These are phyloP conservation scores for Crotalus helleri DNA, from an alignment of 2,113 vertebrate genomes.

Conservation along the genomic window DNA sequence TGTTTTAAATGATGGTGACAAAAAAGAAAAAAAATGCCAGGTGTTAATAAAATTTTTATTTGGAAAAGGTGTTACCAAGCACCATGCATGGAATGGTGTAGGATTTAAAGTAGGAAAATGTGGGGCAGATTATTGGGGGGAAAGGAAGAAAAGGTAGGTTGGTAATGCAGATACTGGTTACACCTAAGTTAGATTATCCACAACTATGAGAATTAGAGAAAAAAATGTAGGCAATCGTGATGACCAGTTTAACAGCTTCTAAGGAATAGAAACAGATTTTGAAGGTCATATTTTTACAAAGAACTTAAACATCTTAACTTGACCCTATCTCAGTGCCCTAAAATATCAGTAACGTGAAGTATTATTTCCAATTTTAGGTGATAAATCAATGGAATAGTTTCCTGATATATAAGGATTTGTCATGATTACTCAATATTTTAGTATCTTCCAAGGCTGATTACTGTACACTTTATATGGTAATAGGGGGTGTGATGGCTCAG, in stretches of 20 bases:
- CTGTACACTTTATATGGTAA: not conserved
- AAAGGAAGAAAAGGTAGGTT: not conserved
- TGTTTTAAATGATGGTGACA: not conserved
- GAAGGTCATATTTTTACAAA: not conserved
- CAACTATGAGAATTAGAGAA: not conserved
- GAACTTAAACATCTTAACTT: not conserved
- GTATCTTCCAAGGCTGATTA: not conserved
- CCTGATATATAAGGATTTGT: not conserved
- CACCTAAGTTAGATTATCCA: not conserved
- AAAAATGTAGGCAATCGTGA: not conserved
- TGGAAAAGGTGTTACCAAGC: not conserved
- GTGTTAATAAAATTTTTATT: not conserved
- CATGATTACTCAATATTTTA: not conserved
- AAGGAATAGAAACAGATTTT: not conserved
- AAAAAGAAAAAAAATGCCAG: not conserved
- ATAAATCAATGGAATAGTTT: not conserved
- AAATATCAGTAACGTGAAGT: not conserved
- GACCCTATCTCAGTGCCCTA: not conserved
- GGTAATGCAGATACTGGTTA: not conserved
- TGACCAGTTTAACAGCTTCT: not conserved
- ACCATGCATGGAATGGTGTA: not conserved
- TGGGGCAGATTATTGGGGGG: not conserved
- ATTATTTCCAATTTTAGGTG: not conserved
- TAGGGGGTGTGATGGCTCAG: not conserved
- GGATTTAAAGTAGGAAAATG: not conserved